phyloP scores from a whole-genome alignment of 2,113 vertebrate genomes.

The Saccopteryx leptura region DNA sequence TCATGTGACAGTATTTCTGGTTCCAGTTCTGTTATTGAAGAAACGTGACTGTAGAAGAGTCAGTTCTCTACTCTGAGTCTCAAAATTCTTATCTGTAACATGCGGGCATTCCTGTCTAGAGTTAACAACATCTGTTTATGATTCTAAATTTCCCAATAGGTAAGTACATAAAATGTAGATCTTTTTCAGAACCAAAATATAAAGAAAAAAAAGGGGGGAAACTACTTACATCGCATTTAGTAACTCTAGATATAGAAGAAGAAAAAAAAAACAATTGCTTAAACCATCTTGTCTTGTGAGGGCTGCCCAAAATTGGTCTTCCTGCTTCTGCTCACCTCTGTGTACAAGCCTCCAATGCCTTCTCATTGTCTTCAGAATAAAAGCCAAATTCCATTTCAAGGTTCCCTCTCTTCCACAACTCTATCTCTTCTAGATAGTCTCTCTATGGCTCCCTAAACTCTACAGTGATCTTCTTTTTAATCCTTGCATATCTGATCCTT shows the following conservation, averaged over 20 bases:
- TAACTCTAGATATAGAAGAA: slow-evolving; percentile 7
- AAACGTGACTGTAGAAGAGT: background rate
- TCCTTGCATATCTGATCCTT: background rate
- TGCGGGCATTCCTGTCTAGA: slow-evolving; percentile 40
- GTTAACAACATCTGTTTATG: slow-evolving; percentile 51
- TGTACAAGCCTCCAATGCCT: background rate
- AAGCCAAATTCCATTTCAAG: background rate
- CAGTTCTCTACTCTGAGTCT: background rate
- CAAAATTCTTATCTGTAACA: slow-evolving; percentile 48
- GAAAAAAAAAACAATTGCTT: background rate
- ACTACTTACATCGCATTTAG: background rate
- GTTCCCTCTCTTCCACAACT: background rate
- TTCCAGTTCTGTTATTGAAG: slow-evolving; percentile 8
- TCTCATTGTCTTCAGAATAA: background rate
- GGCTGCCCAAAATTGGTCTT: background rate
- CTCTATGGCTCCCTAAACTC: background rate
- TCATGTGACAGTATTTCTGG: background rate
- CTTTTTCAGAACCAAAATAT: slow-evolving; percentile 59
- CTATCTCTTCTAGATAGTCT: background rate
- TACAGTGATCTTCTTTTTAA: background rate
- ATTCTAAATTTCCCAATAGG: slow-evolving; percentile 48
- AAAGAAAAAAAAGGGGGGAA: slow-evolving; percentile 45
- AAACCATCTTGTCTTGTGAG: slow-evolving; percentile 2
- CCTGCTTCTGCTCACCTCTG: background rate
- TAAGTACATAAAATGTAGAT: slow-evolving; percentile 40